Evolutionary conservation across 2,797 vertebrate species (phyloP), one percentile per base, ranked within the genome.

Genomic region (Furcifer pardalis): DNA sequence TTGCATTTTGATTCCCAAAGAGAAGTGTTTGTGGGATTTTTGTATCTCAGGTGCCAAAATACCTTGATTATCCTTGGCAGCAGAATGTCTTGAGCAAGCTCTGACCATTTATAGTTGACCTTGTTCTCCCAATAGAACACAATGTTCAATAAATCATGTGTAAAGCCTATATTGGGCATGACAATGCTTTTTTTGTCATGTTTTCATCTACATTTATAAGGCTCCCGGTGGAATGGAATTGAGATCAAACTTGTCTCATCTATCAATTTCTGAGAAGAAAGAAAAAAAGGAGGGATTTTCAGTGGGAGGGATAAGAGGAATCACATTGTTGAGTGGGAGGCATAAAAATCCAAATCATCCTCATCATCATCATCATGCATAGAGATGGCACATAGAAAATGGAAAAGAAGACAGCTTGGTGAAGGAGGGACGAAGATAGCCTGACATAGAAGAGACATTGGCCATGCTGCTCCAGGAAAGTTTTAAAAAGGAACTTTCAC

Each of bases 361-460:
- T n/a, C n/a, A n/a, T n/a, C n/a, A n/a, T 56, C 62, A 40, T 63
- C 62, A 37, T 49, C 46, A 3, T 81, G 73, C 25, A 65, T 8
- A 0, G 84, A 91, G 88, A 88, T 85, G 77, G 91, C 83, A 4
- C 0, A 0, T 65, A 72, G 77, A 25, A 46, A 92, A 69, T 66
- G 77, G 60, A 83, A 76, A 56, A 80, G 66, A 65, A 12, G 68
- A 23, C 77, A 87, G 1, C 75, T 87, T 90, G 87, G 40, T 68
- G 4, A 0, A 3, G 81, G 59, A 88, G 82, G 63, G 85, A 83
- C 37, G 40, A 75, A 83, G 19, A 0, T 37, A 59, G 66, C 65
- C 62, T 82, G n/a, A 65, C 0, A 0, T 52, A 44, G 37, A 32
- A 42, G 69, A 71, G 8, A 37, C 3, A 5, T 19, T 56, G 13